Conservation (phyloP, 1,140 invertebrate species). For the Gyrodactylus salaris region DNA sequence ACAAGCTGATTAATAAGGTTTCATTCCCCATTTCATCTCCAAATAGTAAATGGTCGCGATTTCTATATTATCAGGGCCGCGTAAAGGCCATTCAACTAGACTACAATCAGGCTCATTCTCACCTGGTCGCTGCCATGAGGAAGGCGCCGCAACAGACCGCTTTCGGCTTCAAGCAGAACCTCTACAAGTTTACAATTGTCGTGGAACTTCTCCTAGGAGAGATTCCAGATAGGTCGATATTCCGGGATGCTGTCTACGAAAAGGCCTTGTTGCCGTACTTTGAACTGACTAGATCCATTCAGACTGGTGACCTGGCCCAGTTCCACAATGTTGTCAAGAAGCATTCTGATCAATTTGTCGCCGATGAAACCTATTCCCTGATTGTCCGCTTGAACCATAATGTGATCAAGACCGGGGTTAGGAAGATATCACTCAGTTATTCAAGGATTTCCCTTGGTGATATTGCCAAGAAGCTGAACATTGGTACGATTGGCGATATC, state of each 20-base stretch:
- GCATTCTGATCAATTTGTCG: conserved; percentile 19
- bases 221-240: conserved; percentile 45
- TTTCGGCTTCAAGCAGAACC: conserved; percentile 87
- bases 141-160: conserved; percentile 85
- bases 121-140: conserved; percentile 53
- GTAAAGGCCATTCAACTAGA: conserved; percentile 85
- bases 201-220: conserved; percentile 78
- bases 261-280: conserved; percentile 68
- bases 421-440: conserved; percentile 78
- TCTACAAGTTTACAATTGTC: conserved; percentile 22
- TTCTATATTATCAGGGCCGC: conserved; percentile 57
- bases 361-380: conserved; percentile 65
- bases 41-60: conserved; percentile 93
- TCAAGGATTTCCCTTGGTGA: conserved; percentile 71
- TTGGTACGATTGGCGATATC: conserved; percentile 78
- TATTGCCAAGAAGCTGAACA: conserved; percentile 57
- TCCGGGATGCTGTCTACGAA: conserved; percentile 45
- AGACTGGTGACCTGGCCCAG: conserved; percentile 57
- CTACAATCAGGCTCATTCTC: conserved; percentile 76
- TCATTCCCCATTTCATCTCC: conserved; percentile 68
- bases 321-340: conserved; percentile 74
- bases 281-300: conserved; percentile 58
- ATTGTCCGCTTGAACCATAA: conserved; percentile 66
- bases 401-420: conserved; percentile 90
- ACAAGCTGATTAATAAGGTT: conserved; percentile 68